Conservation (phyloP, 2,888 invertebrate genomes). For the Doris montereyensis region DNA sequence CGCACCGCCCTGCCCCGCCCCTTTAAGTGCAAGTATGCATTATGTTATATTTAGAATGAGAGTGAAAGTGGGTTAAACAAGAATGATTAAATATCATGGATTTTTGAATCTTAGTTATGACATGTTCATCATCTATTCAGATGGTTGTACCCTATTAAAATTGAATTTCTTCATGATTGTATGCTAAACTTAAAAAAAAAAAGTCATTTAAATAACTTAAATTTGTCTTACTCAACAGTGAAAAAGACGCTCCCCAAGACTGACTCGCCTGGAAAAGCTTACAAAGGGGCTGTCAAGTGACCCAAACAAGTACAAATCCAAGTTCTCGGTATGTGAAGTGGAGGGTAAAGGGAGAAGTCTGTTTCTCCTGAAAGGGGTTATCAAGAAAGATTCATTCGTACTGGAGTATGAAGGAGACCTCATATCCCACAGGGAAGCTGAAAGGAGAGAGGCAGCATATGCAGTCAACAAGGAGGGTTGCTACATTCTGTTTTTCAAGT, state of each 20-base stretch:
- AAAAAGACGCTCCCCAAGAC: not conserved
- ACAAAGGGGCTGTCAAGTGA: conserved; percentile 23
- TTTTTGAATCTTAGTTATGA: no score
- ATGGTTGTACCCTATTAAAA: no score
- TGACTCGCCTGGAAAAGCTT: conserved; percentile 29
- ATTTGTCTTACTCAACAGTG: no score
- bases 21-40: no score
- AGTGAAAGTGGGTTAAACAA: no score
- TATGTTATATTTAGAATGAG: no score
- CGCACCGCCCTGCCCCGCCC: no score
- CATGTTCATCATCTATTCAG: no score
- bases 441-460: conserved; percentile 27
- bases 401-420: conserved; percentile 40
- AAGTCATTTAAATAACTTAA: no score
- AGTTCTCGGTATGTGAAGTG: conserved; percentile 26
- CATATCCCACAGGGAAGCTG: conserved; percentile 20
- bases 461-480: conserved; percentile 36
- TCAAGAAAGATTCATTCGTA: conserved; percentile 36
- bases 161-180: no score
- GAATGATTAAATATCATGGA: no score
- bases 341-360: conserved; percentile 37
- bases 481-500: conserved; percentile 33
- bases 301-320: not conserved
- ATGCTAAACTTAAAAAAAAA: no score
- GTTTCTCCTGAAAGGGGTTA: conserved; percentile 1